A percentile compares a stretch with the other conserved stretches of the same genome.
Conservation (phyloP, 1,140 invertebrate genomes). For the Microplitis mediator region DNA sequence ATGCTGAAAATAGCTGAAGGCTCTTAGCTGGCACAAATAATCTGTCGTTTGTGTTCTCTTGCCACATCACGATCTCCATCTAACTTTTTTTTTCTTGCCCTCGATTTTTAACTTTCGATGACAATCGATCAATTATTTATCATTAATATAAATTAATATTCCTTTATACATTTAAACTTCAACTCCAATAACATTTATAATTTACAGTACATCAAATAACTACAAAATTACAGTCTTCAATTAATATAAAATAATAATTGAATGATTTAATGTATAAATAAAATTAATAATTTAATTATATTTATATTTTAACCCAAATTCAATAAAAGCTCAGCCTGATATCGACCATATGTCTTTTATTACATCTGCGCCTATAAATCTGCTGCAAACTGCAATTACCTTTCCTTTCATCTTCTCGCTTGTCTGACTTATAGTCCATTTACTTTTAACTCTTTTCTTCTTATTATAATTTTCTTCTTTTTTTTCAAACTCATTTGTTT, state of each 20-base stretch:
- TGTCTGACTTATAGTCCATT: not conserved
- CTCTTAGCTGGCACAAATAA: constrained; percentile 56
- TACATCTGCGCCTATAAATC: not conserved
- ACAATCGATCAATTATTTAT: not conserved
- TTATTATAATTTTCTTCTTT: too few relatives aligned
- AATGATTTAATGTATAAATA: too few relatives aligned
- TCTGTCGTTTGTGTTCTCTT: constrained; percentile 16
- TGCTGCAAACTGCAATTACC: not conserved
- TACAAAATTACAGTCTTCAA: too few relatives aligned
- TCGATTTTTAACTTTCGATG: not conserved
- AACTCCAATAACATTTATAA: too few relatives aligned
- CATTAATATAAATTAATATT: too few relatives aligned
- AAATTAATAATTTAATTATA: too few relatives aligned
- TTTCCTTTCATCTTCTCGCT: not conserved
- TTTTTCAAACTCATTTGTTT: too few relatives aligned
- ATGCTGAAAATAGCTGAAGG: constrained; percentile 60
- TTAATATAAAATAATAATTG: too few relatives aligned
- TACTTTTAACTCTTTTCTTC: not conserved
- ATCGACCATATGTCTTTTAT: not conserved
- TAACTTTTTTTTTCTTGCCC: constrained; percentile 11
- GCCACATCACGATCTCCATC: constrained; percentile 19
- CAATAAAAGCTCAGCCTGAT: too few relatives aligned
- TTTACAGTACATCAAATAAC: too few relatives aligned
- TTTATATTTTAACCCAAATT: too few relatives aligned
- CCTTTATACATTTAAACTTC: too few relatives aligned